Evolutionary conservation across 2,113 vertebrate species (phyloP).

Genomic region (Ictalurus furcatus): DNA sequence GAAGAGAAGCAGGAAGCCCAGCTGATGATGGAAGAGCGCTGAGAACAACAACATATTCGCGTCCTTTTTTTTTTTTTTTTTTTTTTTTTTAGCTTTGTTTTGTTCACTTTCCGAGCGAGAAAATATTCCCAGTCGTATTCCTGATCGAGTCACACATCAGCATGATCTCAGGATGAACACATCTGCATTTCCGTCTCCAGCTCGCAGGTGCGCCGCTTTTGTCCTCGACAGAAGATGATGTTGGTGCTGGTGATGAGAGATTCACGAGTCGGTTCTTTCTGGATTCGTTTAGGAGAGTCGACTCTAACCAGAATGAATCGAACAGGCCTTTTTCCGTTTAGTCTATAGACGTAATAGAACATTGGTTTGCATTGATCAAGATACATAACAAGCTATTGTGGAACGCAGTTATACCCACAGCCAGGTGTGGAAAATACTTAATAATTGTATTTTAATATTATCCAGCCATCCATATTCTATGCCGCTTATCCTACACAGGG

Average conservation of each 20-base stretch:
- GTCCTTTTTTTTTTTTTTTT: not conserved
- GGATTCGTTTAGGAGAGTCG: not conserved
- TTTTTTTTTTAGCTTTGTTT: not conserved
- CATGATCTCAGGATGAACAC: not conserved
- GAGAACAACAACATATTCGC: not conserved
- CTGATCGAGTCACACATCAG: not conserved
- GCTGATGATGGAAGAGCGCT: not conserved
- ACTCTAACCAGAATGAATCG: not conserved
- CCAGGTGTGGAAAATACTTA: not conserved
- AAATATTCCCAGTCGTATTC: not conserved
- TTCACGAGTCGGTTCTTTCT: not conserved
- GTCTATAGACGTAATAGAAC: not conserved
- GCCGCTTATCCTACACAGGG: too few relatives aligned
- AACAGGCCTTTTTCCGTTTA: not conserved
- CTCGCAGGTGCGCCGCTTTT: conserved; percentile 28
- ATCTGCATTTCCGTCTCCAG: conserved; percentile 3
- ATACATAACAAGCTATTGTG: too few relatives aligned
- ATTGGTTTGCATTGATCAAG: not conserved
- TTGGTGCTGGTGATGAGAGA: conserved; percentile 8
- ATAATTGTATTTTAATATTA: not conserved
- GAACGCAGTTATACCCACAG: not conserved
- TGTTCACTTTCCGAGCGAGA: not conserved
- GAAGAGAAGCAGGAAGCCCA: not conserved
- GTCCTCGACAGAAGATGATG: not conserved
- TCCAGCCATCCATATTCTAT: too few relatives aligned